Conservation (phyloP, 2,113 vertebrate species). For the Xenus cinereus region DNA sequence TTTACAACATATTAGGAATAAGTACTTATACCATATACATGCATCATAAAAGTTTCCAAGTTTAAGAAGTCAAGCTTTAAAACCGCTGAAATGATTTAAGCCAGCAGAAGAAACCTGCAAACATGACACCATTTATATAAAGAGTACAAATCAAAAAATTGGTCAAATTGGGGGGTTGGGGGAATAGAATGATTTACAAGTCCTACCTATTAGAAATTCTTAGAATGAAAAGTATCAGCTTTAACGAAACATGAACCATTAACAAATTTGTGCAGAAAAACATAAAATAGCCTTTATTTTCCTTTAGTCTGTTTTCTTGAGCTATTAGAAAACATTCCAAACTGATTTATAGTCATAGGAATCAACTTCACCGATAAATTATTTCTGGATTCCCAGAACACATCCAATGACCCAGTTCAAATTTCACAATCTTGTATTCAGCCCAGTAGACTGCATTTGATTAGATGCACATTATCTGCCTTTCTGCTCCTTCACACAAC, state of each 20-base stretch:
- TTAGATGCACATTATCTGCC: slow-evolving; percentile 55
- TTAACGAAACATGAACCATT: background rate
- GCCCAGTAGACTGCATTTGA: slow-evolving; percentile 41
- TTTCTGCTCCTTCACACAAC: background rate
- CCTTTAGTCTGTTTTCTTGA: slow-evolving; percentile 11
- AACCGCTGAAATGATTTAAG: background rate
- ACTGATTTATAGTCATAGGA: slow-evolving; percentile 43
- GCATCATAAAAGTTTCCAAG: background rate
- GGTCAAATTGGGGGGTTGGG: accelerated
- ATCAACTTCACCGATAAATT: slow-evolving; percentile 34
- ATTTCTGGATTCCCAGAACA: slow-evolving; percentile 55
- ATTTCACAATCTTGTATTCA: slow-evolving; percentile 56
- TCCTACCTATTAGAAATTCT: background rate
- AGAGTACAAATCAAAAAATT: background rate
- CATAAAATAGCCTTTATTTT: background rate
- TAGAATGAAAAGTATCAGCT: background rate
- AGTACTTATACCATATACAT: background rate
- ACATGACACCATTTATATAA: background rate
- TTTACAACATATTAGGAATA: background rate
- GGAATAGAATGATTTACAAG: background rate
- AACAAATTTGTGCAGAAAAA: background rate
- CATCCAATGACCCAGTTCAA: slow-evolving; percentile 25
- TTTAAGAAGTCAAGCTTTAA: background rate
- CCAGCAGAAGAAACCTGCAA: background rate
- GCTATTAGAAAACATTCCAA: slow-evolving; percentile 47